Base-by-base conservation (phyloP, 2,113 vertebrate species). In the Xyliphius kryptos region DNA sequence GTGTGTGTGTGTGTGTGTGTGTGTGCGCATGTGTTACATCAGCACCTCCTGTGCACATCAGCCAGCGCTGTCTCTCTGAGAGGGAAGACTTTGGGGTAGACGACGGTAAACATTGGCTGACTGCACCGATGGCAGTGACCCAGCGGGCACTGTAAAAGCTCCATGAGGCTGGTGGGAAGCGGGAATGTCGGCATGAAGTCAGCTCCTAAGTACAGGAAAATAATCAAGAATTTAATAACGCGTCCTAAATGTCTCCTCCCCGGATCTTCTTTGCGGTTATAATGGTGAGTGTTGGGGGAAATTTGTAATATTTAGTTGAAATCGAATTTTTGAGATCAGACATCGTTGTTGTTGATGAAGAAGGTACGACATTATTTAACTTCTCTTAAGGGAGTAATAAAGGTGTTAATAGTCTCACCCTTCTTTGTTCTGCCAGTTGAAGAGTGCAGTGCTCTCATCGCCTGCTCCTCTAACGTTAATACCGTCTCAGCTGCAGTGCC, bases 61-160 rank as follows among this genome's bases (percentile, higher is more conserved):
- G 93, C 95, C 87, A 97, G 90, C 1, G 89, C 89, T 0, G 95
- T 97, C 81, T 94, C 89, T 68, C 91, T 89, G 76, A 98, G 83
- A 54, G 93, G 93, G 73, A 95, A 95, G 59, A 93, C 88, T 82
- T 97, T 98, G 71, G 95, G 95, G 81, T 93, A 97, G 83, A 95
- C 88, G 63, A 93, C 91, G 63, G 93, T 97, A 85, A 98, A 98
- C 94, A 98, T 97, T 70, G 93, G 87, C 79, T 95, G 91, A 67
- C 93, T 93, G 74, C 95, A 98, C 38, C 89, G 92, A 77, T 97
- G 94, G 74, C 96, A 98, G 76, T 97, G 96, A 55, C 95, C 95
- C 77, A 97, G 74, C 2, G 96, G 94, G 81, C 90, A 95, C 64
- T 81, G 87, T 65, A 98, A 76, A 70, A 96, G 81, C 70, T 97